Conservation (phyloP, 2,888 invertebrate species). For the Antheraea assamensis region DNA sequence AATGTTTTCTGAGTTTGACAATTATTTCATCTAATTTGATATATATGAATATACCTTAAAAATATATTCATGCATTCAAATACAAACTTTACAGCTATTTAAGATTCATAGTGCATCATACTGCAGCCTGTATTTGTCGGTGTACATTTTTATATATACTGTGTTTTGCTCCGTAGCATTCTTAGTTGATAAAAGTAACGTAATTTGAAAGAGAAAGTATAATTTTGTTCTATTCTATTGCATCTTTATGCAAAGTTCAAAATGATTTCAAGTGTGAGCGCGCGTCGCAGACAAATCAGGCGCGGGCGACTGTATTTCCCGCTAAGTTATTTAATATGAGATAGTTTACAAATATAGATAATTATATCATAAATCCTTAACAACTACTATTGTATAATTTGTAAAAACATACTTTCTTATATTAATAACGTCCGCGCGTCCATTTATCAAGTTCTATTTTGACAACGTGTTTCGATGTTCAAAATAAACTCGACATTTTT, state of each 20-base stretch:
- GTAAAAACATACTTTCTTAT: neutral
- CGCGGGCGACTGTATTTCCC: neutral
- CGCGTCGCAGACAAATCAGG: neutral
- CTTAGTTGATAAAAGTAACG: too few species aligned
- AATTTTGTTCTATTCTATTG: too few species aligned
- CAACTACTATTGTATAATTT: neutral
- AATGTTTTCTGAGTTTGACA: too few species aligned
- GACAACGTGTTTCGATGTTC: neutral
- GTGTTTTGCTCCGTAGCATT: too few species aligned
- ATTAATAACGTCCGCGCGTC: neutral
- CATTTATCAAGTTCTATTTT: constrained; percentile 13
- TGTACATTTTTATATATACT: too few species aligned
- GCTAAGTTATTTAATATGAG: neutral
- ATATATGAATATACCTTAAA: too few species aligned
- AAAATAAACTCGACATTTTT: neutral
- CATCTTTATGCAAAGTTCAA: neutral
- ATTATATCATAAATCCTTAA: neutral
- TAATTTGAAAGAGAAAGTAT: too few species aligned
- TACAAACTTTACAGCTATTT: too few species aligned
- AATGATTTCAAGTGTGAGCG: neutral
- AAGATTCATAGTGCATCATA: too few species aligned
- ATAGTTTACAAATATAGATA: neutral
- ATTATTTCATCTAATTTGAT: too few species aligned
- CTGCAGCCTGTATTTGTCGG: too few species aligned
- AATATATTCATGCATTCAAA: too few species aligned